Evolutionary conservation across 92 coral and sea anemone species (phyloP), one percentile per base, ranked within the genome.

Genomic region (Muricea muricata): DNA sequence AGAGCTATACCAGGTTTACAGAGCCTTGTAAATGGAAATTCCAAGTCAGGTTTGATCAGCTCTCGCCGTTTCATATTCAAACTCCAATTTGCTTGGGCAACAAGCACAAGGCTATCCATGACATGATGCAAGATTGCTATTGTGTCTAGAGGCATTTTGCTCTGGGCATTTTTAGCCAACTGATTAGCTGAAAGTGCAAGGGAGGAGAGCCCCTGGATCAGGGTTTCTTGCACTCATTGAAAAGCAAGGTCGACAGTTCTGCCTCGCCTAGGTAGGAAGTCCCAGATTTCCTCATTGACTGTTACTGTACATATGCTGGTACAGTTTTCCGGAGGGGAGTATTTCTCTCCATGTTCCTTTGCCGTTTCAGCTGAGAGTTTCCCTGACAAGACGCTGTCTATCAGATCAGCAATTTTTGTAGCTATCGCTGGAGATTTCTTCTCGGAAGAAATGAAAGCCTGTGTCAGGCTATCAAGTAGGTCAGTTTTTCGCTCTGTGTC

Each of bases 251-350:
- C 91, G 31, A 87, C 84, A 14, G 83, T 65, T 28, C 88, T 45
- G 58, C 50, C 70, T 67, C 77, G 74, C 11, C 77, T 32, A 14
- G 88, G 40, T 11, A 86, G 28, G 26, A 82, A 52, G 25, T 86
- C 93, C 93, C 88, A 90, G 13, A 90, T 65, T 66, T 90, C 88
- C 55, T 87, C 86, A 58, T 87, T 90, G 4, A 90, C 88, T 40
- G 68, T 70, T 11, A 71, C 68, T 52, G 87, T 55, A 10, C 24
- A 47, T 2, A 86, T 52, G 35, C 39, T 41, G 69, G 75, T 52
- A 65, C 63, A 37, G 73, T 90, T 90, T 30, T 87, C 84, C 20
- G 85, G 93, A 15, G 90, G 84, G 18, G 81, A 72, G 52, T 89
- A 86, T 81, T 89, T 85, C 52, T 79, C 90, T 15, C 50, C 87